A percentile compares a stretch with the other conserved stretches of the same genome.
Evolutionary conservation across 2,113 vertebrate species (phyloP).

Genomic region (Heptranchias perlo): DNA sequence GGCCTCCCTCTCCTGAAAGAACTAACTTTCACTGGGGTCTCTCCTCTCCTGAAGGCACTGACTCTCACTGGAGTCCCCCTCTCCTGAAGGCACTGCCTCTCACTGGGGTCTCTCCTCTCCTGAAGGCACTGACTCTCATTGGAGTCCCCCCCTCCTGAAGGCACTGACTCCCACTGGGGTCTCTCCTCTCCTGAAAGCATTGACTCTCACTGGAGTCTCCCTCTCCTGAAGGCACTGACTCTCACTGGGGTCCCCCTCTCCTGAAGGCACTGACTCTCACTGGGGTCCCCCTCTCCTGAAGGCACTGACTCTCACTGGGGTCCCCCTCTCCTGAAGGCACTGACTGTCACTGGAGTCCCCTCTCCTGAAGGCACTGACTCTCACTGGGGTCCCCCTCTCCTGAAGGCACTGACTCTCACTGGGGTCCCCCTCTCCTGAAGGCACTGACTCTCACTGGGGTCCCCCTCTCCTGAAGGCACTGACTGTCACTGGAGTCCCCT

Average conservation of each 20-base stretch:
- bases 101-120: background rate
- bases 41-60: background rate
- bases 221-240: background rate
- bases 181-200: background rate
- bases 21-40: background rate
- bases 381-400: too few relatives aligned
- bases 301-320: too few relatives aligned
- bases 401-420: background rate
- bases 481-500: background rate
- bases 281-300: background rate
- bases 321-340: background rate
- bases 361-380: background rate
- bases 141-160: background rate
- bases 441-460: background rate
- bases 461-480: background rate
- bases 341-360: background rate
- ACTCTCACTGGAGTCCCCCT: background rate
- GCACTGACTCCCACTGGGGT: background rate
- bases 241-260: background rate
- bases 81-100: background rate
- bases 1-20: background rate
- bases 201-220: background rate
- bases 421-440: background rate
- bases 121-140: background rate
- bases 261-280: too few relatives aligned